Base-by-base conservation (phyloP, 2,888 invertebrate genomes). In the Apoda limacodes region DNA sequence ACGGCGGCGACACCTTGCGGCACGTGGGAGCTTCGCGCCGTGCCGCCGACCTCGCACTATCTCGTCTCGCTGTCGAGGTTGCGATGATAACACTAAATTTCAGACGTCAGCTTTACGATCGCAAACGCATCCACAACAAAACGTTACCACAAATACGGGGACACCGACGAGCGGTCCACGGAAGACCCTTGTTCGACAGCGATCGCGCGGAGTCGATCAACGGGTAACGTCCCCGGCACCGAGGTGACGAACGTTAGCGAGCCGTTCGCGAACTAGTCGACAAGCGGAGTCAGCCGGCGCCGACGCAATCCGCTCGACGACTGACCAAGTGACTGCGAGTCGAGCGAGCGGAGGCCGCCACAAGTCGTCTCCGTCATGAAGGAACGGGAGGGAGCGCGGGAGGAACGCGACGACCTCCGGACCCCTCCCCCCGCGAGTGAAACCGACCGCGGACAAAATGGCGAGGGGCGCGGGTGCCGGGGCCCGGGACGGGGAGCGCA, bases 81-180 rank as follows among this genome's bases (percentile, higher is more conserved):
- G 66, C 63, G 60, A 57, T 75, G 78, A 78, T 78, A 78, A 78
- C 75, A 67, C 60, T 68, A 70, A 76, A 74, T 74, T 74, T 74
- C 56, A 43, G 64, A 69, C 58, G 61, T 44, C 53, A 58, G 58
- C 54, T 56, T 60, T 66, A 66, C 69, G 65, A 60, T 61, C 69
- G 69, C 66, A 60, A 64, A 66, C 68, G 67, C 68, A 70, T 55
- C 55, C 63, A 55, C 41, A 50, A 56, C 55, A 59, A 57, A 58
- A 58, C 54, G 55, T 54, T 46, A 53, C 41, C 34, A 39, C 40
- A 48, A 53, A 60, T 62, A 62, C 68, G 63, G 55, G 60, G 61
- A 57, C 58, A 55, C 57, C 60, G 55, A 55, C 56, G 48, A 55
- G 48, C 52, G 17, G 7, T 7, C 17, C 5, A 6, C 17, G 17